A percentile compares a stretch with the other conserved stretches of the same genome.
These are phyloP conservation scores for Ceratina australensis DNA, from an alignment of 1,140 invertebrate genomes.

Conservation along the genomic window DNA sequence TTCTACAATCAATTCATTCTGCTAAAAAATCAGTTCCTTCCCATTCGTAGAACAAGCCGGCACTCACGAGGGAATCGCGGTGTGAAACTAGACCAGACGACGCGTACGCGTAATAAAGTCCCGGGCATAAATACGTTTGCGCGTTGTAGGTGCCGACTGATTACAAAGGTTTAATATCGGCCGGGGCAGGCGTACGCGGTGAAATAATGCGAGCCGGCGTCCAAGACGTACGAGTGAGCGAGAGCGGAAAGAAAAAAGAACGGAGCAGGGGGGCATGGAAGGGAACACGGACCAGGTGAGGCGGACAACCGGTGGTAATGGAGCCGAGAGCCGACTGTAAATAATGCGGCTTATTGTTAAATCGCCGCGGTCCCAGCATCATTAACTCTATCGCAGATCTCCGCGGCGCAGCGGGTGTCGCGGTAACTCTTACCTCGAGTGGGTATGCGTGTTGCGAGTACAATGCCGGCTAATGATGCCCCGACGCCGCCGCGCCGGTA, in stretches of 20 bases:
- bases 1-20: too few relatives aligned
- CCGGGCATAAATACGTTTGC: conserved; percentile 53
- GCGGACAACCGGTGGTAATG: conserved; percentile 66
- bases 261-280: neutral
- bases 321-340: conserved; percentile 68
- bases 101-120: conserved; percentile 19
- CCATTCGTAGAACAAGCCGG: neutral
- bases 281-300: conserved; percentile 58
- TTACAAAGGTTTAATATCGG: conserved; percentile 64
- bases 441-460: conserved; percentile 65
- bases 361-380: conserved; percentile 71
- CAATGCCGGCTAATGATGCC: conserved; percentile 74
- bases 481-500: conserved; percentile 58
- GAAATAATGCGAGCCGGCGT: conserved; percentile 53
- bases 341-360: conserved; percentile 75
- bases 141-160: conserved; percentile 61
- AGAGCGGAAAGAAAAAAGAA: conserved; percentile 24
- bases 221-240: conserved; percentile 40
- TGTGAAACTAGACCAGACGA: neutral
- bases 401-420: conserved; percentile 72
- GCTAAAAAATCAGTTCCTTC: too few relatives aligned
- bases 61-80: neutral
- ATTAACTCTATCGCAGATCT: conserved; percentile 76
- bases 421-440: conserved; percentile 71
- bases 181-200: conserved; percentile 49